Evolutionary conservation across 2,113 vertebrate species (phyloP).

Genomic region (Coracopsis vasa): DNA sequence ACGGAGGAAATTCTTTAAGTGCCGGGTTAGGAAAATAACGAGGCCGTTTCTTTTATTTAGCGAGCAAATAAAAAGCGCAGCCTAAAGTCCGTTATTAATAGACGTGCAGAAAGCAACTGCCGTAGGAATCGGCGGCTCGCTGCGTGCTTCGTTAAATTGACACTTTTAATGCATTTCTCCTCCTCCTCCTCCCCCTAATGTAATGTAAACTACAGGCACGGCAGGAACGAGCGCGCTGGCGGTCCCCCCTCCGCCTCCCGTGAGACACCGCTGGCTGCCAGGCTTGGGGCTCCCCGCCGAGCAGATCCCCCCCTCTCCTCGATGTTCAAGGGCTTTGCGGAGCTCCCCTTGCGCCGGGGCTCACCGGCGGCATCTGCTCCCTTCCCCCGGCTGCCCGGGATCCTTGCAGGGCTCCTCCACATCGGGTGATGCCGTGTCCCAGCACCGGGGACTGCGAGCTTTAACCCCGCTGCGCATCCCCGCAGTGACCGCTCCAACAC

Average conservation of each 20-base stretch:
- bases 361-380: neutral
- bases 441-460: neutral
- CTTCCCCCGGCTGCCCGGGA: neutral
- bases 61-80: neutral
- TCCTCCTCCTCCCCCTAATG: neutral
- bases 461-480: neutral
- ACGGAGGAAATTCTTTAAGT: neutral
- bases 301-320: neutral
- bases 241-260: neutral
- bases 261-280: neutral
- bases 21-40: constrained; percentile 14
- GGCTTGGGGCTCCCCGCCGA: neutral
- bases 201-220: neutral
- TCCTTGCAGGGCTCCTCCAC: neutral
- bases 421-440: neutral
- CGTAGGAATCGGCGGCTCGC: neutral
- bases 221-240: neutral
- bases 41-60: neutral
- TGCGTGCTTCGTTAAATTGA: neutral
- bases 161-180: neutral
- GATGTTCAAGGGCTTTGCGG: neutral
- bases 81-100: neutral
- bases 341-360: neutral
- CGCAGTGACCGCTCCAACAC: neutral
- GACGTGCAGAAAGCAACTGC: neutral